phyloP scores from a whole-genome alignment of 2,888 invertebrate species.

The Oxyteleia sp. region DNA sequence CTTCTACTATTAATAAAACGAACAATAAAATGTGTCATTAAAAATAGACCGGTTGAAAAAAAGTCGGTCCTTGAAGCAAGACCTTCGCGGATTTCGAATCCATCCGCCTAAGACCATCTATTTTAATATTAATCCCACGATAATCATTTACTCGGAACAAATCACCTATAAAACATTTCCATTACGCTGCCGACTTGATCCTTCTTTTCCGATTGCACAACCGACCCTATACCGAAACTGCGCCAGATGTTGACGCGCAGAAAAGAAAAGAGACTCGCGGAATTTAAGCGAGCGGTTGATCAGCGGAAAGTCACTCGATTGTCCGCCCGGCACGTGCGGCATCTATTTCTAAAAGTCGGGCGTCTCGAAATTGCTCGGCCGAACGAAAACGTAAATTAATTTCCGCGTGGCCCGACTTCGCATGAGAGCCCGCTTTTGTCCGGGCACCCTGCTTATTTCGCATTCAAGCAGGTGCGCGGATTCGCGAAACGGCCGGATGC shows the following conservation, averaged over 20 bases:
- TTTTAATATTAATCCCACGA: slow-evolving; percentile 23
- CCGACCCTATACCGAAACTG: slow-evolving; percentile 8
- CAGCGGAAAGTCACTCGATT: neutral
- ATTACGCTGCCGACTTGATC: slow-evolving; percentile 7
- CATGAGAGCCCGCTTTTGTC: slow-evolving; percentile 2
- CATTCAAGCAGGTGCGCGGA: slow-evolving; percentile 39
- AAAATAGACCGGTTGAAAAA: no score
- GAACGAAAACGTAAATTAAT: slow-evolving; percentile 25
- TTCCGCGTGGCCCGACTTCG: slow-evolving; percentile 4
- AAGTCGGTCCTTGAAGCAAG: no score
- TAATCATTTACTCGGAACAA: slow-evolving; percentile 10
- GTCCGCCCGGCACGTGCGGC: neutral
- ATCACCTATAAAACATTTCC: slow-evolving; percentile 23
- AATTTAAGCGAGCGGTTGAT: neutral
- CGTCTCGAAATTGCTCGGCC: no score
- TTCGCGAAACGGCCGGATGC: slow-evolving; percentile 32
- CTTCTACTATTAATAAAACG: no score
- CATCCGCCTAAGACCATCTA: neutral
- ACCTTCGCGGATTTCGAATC: no score
- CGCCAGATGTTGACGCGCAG: no score
- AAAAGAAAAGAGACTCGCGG: neutral
- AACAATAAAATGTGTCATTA: no score
- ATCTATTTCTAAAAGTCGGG: slow-evolving; percentile 20
- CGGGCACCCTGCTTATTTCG: slow-evolving; percentile 11
- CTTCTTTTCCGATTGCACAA: slow-evolving; percentile 1